A percentile compares a stretch with the other conserved stretches of the same genome.
Evolutionary conservation across 2,113 vertebrate genomes (phyloP).

Genomic region (Gymnorhina tibicen): DNA sequence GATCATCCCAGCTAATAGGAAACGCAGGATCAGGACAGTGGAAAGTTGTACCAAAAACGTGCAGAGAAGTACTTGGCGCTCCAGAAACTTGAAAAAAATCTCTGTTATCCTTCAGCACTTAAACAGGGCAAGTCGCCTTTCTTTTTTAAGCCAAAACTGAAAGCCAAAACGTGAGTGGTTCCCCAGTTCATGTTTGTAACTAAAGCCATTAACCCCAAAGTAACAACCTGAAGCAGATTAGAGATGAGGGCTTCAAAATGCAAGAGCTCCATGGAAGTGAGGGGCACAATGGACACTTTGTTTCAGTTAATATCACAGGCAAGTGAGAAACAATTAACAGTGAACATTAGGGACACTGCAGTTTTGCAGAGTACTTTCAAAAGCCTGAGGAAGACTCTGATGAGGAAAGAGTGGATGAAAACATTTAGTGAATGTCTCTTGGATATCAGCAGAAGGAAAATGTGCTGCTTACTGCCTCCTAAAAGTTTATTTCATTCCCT

Average conservation of each 20-base stretch:
- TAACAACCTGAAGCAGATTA: not conserved
- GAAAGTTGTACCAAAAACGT: not conserved
- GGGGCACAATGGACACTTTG: not conserved
- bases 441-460: not conserved
- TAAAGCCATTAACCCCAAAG: not conserved
- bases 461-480: not conserved
- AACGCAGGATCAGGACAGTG: not conserved
- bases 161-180: not conserved
- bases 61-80: not conserved
- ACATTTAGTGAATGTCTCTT: not conserved
- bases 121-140: not conserved
- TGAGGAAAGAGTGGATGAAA: not conserved
- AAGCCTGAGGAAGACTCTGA: not conserved
- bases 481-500: not conserved
- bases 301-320: not conserved
- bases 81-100: not conserved
- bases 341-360: not conserved
- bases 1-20: not conserved
- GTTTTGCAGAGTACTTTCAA: not conserved
- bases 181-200: not conserved
- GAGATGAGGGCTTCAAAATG: not conserved
- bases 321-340: not conserved
- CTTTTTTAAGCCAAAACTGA: not conserved
- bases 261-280: fast-evolving
- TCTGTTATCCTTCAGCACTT: not conserved